Evolutionary conservation across 2,797 vertebrate genomes (phyloP).

Genomic region (Oryzias dopingdopingensis): DNA sequence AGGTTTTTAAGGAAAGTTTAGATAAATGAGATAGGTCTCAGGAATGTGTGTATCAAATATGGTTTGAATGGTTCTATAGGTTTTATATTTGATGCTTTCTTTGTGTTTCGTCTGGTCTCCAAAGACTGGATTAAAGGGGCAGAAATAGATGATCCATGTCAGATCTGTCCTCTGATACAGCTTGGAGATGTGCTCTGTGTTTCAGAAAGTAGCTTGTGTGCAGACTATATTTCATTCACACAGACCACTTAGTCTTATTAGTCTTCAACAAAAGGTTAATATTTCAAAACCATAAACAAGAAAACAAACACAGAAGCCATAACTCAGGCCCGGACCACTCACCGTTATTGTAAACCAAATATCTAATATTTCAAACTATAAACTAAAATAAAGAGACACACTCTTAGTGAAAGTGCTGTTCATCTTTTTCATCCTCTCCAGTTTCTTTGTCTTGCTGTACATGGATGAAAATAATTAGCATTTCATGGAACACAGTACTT

Average conservation of each 20-base stretch:
- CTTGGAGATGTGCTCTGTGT: slow-evolving; percentile 35
- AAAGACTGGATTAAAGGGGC: no score
- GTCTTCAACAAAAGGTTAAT: slow-evolving; percentile 66
- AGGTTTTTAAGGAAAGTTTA: no score
- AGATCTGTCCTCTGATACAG: slow-evolving; percentile 41
- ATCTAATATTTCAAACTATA: slow-evolving; percentile 67
- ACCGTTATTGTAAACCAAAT: slow-evolving; percentile 75
- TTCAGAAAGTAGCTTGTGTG: slow-evolving; percentile 39
- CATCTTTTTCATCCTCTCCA: not conserved
- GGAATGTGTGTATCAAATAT: no score
- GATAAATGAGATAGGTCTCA: no score
- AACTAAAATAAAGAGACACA: slow-evolving; percentile 48
- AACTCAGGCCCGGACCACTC: slow-evolving; percentile 67
- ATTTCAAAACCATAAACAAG: slow-evolving; percentile 71
- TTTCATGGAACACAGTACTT: not conserved
- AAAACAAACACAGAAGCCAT: slow-evolving; percentile 68
- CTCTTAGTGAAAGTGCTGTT: slow-evolving; percentile 20
- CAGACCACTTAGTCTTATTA: slow-evolving; percentile 76
- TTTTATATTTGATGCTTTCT: no score
- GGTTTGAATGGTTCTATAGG: no score
- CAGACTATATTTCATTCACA: slow-evolving; percentile 58
- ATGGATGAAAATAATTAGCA: slow-evolving; percentile 2
- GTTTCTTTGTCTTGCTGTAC: not conserved
- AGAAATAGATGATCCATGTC: slow-evolving; percentile 4
- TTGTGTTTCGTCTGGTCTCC: no score